Evolutionary conservation across 2,113 vertebrate species (phyloP).

Genomic region (Platysteira castanea): DNA sequence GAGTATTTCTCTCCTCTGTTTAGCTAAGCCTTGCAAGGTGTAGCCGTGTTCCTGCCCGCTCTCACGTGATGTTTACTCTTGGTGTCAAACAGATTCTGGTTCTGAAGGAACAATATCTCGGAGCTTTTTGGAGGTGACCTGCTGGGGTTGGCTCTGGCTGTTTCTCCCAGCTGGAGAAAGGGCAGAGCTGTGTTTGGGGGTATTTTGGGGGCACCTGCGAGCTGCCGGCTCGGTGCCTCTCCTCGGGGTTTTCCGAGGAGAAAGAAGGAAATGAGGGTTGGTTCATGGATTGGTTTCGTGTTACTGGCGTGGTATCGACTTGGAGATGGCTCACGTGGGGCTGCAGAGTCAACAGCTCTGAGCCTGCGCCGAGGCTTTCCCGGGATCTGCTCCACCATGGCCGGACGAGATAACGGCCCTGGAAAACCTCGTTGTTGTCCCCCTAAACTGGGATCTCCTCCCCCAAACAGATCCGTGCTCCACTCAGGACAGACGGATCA

Average conservation of each 20-base stretch:
- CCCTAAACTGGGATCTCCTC: background rate
- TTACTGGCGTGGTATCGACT: background rate
- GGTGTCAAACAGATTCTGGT: background rate
- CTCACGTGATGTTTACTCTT: background rate
- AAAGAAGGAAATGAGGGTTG: background rate
- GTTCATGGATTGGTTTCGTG: background rate
- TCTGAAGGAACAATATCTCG: background rate
- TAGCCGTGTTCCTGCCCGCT: background rate
- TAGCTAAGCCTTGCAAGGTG: background rate
- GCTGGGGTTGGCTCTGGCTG: background rate
- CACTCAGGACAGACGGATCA: rapidly evolving
- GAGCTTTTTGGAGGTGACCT: background rate
- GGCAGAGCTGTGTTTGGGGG: background rate
- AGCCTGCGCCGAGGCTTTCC: background rate
- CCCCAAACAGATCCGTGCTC: rapidly evolving
- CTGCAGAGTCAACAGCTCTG: background rate
- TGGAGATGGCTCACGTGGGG: constrained; percentile 32
- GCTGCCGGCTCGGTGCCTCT: background rate
- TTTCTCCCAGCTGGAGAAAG: background rate
- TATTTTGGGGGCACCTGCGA: background rate
- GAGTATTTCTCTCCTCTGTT: background rate
- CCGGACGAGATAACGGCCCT: background rate
- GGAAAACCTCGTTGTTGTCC: background rate
- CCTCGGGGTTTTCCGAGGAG: background rate
- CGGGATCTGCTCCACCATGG: rapidly evolving